Base-by-base conservation (phyloP, 2,888 invertebrate species). In the Fragum whitleyi region DNA sequence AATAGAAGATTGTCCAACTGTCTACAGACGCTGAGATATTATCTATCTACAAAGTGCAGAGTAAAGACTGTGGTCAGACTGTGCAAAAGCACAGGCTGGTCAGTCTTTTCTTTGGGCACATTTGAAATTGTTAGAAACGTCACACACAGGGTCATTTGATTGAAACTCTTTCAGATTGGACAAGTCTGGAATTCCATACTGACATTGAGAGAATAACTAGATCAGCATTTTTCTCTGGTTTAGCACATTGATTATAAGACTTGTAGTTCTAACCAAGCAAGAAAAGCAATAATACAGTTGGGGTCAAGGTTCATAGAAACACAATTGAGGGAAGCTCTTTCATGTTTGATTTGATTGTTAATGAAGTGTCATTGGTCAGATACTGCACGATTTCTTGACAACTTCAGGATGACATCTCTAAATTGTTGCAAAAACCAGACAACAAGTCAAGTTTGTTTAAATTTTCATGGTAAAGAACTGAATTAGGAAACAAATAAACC, bases 301-400 rank as follows among this genome's bases (percentile, higher is more conserved):
- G 47, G 47, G 47, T 47, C 47, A 47, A 47, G 47, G 47, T 14
- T 47, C 47, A 47, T 47, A 14, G 19, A 47, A 47, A 47, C 47
- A 47, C 47, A 47, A 47, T 47, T 47, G 47, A 9, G n/a, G 39
- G 47, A 47, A n/a, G 47, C n/a, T 47, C 47, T 47, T 47, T 47
- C 47, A 47, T 47, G 47, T n/a, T 47, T 14, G 47, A 47, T n/a
- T 47, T 47, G 47, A 47, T 47, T 47, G n/a, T 14, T 19, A n/a
- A 47, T 47, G 47, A 47, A 47, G n/a, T 47, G 47, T 47, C 47
- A 47, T 14, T 47, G 47, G 47, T 47, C 47, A 47, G 47, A 47
- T 16, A 47, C 47, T 47, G 47, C 14, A 2, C 47, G 5, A 9
- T 47, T 47, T 16, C 47, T 47, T 47, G 47, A 47, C 5, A 47